These are phyloP conservation scores for Thripadectes ignobilis DNA, from an alignment of 2,797 vertebrate species.

Conservation along the genomic window DNA sequence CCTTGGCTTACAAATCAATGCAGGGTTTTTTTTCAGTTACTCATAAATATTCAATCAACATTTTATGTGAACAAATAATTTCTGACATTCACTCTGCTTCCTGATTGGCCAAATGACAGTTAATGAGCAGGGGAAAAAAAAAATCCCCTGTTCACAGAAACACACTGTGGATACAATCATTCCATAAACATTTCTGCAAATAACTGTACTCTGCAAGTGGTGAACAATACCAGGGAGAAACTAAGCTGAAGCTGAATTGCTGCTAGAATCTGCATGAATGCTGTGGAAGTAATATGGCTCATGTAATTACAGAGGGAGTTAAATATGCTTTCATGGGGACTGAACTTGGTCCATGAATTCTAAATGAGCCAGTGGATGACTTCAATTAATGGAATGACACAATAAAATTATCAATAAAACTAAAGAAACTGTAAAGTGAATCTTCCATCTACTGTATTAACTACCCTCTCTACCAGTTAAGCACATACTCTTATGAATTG, in stretches of 20 bases:
- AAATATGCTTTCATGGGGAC: background rate
- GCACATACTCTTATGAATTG: background rate
- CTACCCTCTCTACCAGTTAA: background rate
- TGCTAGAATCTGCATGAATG: constrained; percentile 34
- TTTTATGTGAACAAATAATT: background rate
- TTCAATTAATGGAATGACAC: constrained; percentile 32
- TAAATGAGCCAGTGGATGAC: constrained; percentile 25
- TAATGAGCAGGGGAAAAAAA: background rate
- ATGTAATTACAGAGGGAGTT: constrained; percentile 1
- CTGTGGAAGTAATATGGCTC: background rate
- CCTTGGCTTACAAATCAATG: background rate
- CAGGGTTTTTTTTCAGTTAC: background rate
- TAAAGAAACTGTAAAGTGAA: background rate
- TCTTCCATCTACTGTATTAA: background rate
- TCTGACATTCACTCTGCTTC: background rate
- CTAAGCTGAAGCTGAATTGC: background rate
- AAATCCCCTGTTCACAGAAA: background rate
- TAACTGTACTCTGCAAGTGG: background rate
- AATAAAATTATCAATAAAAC: constrained; percentile 38
- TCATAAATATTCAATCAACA: constrained; percentile 1
- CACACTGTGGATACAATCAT: background rate
- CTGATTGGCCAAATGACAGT: background rate
- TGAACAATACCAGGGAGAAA: background rate
- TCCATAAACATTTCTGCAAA: background rate
- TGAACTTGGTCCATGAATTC: constrained; percentile 32